A percentile compares a stretch with the other conserved stretches of the same genome.
Conservation (phyloP, 2,888 invertebrate species). For the Tethea ocularis region DNA sequence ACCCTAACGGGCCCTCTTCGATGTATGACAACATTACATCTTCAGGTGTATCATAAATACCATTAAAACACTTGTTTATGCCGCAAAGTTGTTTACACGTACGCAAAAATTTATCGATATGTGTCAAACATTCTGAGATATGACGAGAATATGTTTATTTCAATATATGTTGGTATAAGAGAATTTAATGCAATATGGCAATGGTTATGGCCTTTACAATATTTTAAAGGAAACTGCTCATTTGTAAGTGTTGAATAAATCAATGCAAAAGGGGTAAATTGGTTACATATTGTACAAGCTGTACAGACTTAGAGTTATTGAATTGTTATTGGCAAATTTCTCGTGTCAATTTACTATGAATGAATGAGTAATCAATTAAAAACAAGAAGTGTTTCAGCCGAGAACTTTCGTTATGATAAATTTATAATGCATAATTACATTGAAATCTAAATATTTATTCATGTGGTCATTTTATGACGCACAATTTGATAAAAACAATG, state of each 20-base stretch:
- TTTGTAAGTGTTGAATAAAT: not conserved
- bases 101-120: slow-evolving; percentile 1
- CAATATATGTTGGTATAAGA: not conserved
- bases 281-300: not conserved
- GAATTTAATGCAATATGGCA: not conserved
- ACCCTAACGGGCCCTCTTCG: not conserved
- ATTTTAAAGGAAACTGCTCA: not conserved
- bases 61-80: slow-evolving; percentile 1
- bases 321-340: not conserved
- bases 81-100: slow-evolving; percentile 1
- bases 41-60: not conserved
- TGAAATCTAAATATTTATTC: too few species aligned
- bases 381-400: too few species aligned
- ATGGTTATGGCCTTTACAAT: not conserved
- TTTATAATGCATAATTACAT: too few species aligned
- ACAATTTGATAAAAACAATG: too few species aligned
- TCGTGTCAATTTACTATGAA: not conserved
- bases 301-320: not conserved
- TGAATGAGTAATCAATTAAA: too few species aligned
- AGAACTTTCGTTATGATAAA: too few species aligned
- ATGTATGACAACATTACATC: slow-evolving; percentile 1
- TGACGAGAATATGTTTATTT: not conserved
- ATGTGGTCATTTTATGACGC: too few species aligned
- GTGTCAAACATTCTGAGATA: not conserved
- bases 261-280: not conserved